Conservation (phyloP, 1,140 invertebrate species). For the Magallana angulata region DNA sequence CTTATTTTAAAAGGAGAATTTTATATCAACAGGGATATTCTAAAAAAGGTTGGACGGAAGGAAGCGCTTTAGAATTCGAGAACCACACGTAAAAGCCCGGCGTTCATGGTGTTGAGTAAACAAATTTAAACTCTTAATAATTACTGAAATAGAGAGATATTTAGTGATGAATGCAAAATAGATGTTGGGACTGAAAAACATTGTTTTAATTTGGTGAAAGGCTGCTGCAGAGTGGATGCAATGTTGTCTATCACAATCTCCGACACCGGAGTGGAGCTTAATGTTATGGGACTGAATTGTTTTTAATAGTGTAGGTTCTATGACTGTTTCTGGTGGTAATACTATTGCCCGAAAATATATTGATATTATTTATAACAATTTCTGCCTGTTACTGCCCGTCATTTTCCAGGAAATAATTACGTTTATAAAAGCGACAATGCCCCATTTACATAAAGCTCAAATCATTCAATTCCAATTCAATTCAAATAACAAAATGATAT, state of each 20-base stretch:
- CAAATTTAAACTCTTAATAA: neutral
- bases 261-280: neutral
- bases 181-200: neutral
- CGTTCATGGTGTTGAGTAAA: neutral
- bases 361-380: neutral
- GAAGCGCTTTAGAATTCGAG: neutral
- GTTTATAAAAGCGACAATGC: neutral
- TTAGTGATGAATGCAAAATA: neutral
- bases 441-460: neutral
- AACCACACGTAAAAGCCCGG: neutral
- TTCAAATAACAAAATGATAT: neutral
- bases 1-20: no score
- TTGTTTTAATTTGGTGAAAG: neutral
- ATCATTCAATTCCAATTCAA: neutral
- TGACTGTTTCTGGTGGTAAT: neutral
- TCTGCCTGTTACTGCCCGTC: neutral
- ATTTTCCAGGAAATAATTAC: neutral
- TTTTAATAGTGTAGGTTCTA: neutral
- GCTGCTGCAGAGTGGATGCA: neutral
- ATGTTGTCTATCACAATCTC: neutral
- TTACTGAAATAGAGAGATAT: neutral
- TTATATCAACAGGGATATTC: neutral
- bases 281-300: neutral
- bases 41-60: neutral
- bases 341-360: neutral